Percentiles rank a stretch among this genome's conserved stretches.
phyloP scores from a whole-genome alignment of 2,888 invertebrate species.

The Eupithecia vulgata region DNA sequence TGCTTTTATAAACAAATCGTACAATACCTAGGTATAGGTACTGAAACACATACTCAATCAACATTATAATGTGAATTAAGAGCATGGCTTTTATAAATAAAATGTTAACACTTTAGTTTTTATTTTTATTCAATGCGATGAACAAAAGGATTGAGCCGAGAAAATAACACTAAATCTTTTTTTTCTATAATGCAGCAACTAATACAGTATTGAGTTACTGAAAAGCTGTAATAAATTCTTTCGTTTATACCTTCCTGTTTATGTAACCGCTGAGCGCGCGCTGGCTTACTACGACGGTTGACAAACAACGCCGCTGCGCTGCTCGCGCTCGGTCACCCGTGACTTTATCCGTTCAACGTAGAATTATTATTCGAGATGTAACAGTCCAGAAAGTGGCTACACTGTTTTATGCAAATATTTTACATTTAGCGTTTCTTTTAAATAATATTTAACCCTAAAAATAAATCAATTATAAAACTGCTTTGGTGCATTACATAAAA shows the following conservation, averaged over 20 bases:
- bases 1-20: too few species aligned
- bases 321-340: conserved; percentile 58
- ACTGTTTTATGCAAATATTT: too few species aligned
- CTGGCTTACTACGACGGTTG: conserved; percentile 39
- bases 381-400: too few species aligned
- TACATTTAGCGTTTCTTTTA: too few species aligned
- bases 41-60: background rate
- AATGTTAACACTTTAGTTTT: background rate
- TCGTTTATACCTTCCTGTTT: background rate
- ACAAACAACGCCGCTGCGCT: conserved; percentile 58
- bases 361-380: background rate
- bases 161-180: background rate
- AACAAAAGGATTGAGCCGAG: fast-evolving
- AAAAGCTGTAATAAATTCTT: background rate
- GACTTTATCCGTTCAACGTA: conserved; percentile 53
- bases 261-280: conserved; percentile 6
- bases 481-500: too few species aligned
- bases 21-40: too few species aligned
- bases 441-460: too few species aligned
- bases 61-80: background rate
- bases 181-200: background rate
- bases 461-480: too few species aligned
- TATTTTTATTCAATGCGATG: background rate
- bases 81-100: background rate
- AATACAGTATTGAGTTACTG: too few species aligned